These are phyloP conservation scores for Plagodis pulveraria DNA, from an alignment of 2,888 invertebrate genomes.

Conservation along the genomic window DNA sequence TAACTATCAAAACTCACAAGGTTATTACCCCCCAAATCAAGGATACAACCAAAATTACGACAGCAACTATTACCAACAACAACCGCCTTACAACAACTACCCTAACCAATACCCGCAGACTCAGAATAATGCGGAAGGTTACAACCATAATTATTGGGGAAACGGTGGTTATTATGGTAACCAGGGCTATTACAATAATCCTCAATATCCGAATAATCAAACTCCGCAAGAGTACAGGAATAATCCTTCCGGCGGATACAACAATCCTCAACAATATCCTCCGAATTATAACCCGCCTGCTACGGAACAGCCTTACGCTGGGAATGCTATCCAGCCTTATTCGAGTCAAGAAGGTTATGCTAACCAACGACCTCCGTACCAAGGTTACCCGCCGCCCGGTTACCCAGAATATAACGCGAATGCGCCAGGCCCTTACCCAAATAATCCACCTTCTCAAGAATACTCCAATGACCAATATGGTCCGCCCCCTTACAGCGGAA, in stretches of 20 bases:
- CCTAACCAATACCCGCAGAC: conserved; percentile 75
- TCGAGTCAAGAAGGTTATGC: conserved; percentile 62
- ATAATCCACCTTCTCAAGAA: conserved; percentile 55
- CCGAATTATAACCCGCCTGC: conserved; percentile 62
- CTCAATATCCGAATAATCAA: conserved; percentile 59
- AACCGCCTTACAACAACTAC: conserved; percentile 69
- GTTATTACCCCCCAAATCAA: conserved; percentile 81
- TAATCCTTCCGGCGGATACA: conserved; percentile 15
- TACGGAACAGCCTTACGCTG: conserved; percentile 59
- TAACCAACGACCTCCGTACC: conserved; percentile 67
- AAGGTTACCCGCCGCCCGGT: conserved; percentile 55
- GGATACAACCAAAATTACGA: conserved; percentile 74
- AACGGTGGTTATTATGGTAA: conserved; percentile 73
- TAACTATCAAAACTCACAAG: conserved; percentile 69
- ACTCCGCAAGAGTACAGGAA: conserved; percentile 19
- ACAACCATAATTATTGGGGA: conserved; percentile 76
- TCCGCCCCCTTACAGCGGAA: conserved; percentile 57
- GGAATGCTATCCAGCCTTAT: conserved; percentile 63
- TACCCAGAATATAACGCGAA: conserved; percentile 66
- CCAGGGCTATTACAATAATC: conserved; percentile 71
- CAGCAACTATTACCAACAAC: conserved; percentile 72
- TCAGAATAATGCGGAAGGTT: conserved; percentile 63
- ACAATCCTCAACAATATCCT: conserved; percentile 57
- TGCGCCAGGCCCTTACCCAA: conserved; percentile 53
- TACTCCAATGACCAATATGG: conserved; percentile 61